Evolutionary conservation across 2,113 vertebrate genomes (phyloP).

Genomic region (Lamprotornis superbus): DNA sequence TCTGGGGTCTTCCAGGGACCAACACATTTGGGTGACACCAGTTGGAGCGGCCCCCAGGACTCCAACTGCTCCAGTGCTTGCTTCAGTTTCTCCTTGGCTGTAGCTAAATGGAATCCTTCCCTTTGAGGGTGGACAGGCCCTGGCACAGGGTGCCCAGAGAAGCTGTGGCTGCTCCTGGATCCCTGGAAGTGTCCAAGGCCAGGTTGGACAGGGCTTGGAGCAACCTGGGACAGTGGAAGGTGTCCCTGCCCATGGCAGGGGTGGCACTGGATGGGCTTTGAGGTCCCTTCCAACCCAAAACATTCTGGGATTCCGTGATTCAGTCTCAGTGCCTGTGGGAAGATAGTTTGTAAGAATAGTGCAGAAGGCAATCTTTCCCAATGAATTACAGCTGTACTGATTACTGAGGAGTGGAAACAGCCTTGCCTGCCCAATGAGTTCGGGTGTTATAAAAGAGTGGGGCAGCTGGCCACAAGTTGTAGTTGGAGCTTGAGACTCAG

Average conservation of each 20-base stretch:
- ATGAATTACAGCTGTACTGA: too few relatives aligned
- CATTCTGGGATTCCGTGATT: neutral
- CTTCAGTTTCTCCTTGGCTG: neutral
- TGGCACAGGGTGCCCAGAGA: neutral
- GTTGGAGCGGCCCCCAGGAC: neutral
- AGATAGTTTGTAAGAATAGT: too few relatives aligned
- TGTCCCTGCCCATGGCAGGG: neutral
- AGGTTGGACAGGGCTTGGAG: accelerated
- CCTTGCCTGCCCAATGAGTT: too few relatives aligned
- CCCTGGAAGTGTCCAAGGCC: neutral
- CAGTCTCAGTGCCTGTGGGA: neutral
- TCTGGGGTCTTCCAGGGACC: neutral
- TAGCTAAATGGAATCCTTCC: neutral
- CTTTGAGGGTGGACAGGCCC: neutral
- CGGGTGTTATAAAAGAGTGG: too few relatives aligned
- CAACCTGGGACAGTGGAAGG: accelerated
- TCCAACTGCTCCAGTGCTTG: neutral
- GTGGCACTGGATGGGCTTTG: accelerated
- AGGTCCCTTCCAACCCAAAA: neutral
- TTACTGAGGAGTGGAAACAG: too few relatives aligned
- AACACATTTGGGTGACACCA: neutral
- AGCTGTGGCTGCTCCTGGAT: neutral
- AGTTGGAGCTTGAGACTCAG: too few relatives aligned
- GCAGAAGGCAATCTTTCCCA: too few relatives aligned
- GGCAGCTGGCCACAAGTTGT: too few relatives aligned